Evolutionary conservation across 2,797 vertebrate species (phyloP).

Genomic region (Sorex maritimensis): DNA sequence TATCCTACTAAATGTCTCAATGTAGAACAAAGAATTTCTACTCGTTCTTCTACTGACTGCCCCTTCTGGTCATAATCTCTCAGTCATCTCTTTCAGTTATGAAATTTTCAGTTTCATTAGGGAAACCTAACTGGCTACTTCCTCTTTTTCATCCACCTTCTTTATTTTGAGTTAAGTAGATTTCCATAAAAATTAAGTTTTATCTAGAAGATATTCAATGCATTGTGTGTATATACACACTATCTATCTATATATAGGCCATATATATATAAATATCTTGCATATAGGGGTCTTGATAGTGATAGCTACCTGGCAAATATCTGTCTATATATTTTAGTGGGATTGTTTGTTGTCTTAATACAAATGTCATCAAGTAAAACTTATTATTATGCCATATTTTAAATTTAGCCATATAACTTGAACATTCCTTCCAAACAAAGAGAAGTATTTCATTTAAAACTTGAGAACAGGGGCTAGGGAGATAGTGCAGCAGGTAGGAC

Average conservation of each 20-base stretch:
- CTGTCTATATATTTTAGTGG: background rate
- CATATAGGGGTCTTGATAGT: background rate
- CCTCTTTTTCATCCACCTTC: background rate
- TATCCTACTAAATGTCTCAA: background rate
- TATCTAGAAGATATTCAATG: background rate
- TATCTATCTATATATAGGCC: background rate
- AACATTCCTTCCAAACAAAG: background rate
- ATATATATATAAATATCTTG: no score
- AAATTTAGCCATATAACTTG: background rate
- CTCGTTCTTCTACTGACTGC: background rate
- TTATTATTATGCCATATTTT: background rate
- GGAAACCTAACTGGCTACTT: no score
- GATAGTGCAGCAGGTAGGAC: no score
- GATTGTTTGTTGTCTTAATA: background rate
- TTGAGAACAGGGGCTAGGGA: background rate
- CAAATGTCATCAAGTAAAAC: slow-evolving; percentile 13
- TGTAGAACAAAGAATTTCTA: background rate
- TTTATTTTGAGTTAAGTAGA: background rate
- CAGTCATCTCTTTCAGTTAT: background rate
- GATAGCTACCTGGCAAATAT: background rate
- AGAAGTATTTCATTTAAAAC: slow-evolving; percentile 12
- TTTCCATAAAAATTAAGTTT: slow-evolving; percentile 1
- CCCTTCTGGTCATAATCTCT: background rate
- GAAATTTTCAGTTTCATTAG: no score
- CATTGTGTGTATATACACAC: background rate